phyloP scores from a whole-genome alignment of 1,140 invertebrate genomes.

The Trichonephila inaurata region DNA sequence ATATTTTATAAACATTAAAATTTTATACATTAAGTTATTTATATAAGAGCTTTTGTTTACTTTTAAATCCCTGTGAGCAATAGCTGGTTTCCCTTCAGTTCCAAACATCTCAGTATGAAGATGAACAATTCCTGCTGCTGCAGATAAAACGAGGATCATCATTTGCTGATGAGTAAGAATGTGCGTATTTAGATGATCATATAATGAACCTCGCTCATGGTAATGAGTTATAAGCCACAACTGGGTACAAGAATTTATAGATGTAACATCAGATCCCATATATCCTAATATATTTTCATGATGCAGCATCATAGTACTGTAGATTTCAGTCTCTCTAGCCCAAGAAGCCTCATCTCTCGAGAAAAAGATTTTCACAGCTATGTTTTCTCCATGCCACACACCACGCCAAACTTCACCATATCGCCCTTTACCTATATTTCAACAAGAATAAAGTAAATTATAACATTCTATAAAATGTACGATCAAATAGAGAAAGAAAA shows the following conservation, averaged over 20 bases:
- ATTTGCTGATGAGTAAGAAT: slow-evolving; percentile 89
- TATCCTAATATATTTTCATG: slow-evolving; percentile 95
- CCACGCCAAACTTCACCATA: slow-evolving; percentile 94
- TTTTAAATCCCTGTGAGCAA: slow-evolving; percentile 84
- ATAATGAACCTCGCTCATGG: slow-evolving; percentile 94
- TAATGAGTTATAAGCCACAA: slow-evolving; percentile 95
- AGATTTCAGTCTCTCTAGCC: slow-evolving; percentile 94
- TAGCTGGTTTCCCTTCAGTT: slow-evolving; percentile 81
- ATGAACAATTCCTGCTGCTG: slow-evolving; percentile 85
- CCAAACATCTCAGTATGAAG: slow-evolving; percentile 78
- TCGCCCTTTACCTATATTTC: slow-evolving; percentile 84
- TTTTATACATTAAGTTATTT: no score
- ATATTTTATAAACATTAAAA: no score
- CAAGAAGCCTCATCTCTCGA: slow-evolving; percentile 93
- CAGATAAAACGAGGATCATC: slow-evolving; percentile 89
- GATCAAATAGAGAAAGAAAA: no score
- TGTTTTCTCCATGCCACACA: slow-evolving; percentile 91
- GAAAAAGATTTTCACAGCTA: slow-evolving; percentile 95
- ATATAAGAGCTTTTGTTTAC: not conserved
- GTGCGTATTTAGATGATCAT: slow-evolving; percentile 91
- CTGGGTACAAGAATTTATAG: slow-evolving; percentile 86
- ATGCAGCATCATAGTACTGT: slow-evolving; percentile 89
- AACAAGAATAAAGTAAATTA: no score
- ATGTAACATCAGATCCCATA: slow-evolving; percentile 93
- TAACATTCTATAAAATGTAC: no score